These are phyloP conservation scores for Bhutanitis thaidina DNA, from an alignment of 2,888 invertebrate species.

Conservation along the genomic window DNA sequence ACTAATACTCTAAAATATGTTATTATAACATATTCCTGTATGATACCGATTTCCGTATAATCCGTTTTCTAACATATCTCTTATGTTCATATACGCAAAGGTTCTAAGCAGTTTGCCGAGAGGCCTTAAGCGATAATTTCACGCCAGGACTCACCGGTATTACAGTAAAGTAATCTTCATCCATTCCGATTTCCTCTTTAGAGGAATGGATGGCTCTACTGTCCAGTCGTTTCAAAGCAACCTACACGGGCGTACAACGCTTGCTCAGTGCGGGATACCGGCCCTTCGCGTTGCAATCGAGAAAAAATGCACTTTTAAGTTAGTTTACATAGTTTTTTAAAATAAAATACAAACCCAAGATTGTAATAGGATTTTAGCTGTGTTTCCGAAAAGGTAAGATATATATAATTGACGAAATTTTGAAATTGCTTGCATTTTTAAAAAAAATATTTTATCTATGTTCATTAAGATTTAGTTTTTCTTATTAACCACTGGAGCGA, in stretches of 20 bases:
- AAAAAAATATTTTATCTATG: too few relatives aligned
- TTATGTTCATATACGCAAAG: background rate
- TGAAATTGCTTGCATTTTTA: too few relatives aligned
- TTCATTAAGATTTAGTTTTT: too few relatives aligned
- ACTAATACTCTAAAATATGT: too few relatives aligned
- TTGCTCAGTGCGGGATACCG: constrained; percentile 7
- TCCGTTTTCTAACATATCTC: background rate
- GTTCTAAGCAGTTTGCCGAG: constrained; percentile 1
- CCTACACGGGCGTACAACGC: constrained; percentile 38
- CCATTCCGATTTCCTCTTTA: constrained; percentile 18
- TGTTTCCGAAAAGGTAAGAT: background rate
- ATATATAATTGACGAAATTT: too few relatives aligned
- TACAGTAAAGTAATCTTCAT: constrained; percentile 17
- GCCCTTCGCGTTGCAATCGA: constrained; percentile 12
- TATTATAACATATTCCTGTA: too few relatives aligned
- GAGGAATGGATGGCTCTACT: constrained; percentile 47
- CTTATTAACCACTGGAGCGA: too few relatives aligned
- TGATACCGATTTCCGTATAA: background rate
- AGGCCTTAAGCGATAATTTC: constrained; percentile 23
- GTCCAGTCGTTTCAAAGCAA: constrained; percentile 67
- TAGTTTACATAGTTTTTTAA: too few relatives aligned
- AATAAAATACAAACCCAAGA: background rate
- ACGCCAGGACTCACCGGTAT: constrained; percentile 23
- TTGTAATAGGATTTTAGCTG: background rate
- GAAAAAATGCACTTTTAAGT: too few relatives aligned